A percentile compares a stretch with the other conserved stretches of the same genome.
Evolutionary conservation across 1,140 invertebrate species (phyloP).

Genomic region (Matsumurasca onukii): DNA sequence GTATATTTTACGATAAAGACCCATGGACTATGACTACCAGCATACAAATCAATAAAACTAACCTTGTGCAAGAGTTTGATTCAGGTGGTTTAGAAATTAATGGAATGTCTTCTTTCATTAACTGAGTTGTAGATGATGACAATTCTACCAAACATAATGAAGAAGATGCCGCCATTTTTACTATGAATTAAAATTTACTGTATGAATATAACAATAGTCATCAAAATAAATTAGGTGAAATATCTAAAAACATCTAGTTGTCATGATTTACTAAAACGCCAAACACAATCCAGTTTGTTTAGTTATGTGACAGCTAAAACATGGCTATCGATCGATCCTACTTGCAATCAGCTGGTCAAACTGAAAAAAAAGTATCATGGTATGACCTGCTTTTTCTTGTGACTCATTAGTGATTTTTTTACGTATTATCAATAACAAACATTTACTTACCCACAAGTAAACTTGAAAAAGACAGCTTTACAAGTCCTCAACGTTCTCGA

Average conservation of each 20-base stretch:
- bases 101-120: conserved; percentile 61
- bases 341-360: not conserved
- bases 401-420: not conserved
- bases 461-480: conserved; percentile 13
- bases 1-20: no score
- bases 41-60: conserved; percentile 3
- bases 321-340: not conserved
- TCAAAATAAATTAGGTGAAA: no score
- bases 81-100: conserved; percentile 58
- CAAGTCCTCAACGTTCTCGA: not conserved
- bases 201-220: no score
- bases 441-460: conserved; percentile 12
- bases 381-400: not conserved
- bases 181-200: not conserved
- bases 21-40: no score
- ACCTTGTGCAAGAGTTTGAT: conserved; percentile 53
- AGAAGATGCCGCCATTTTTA: conserved; percentile 36
- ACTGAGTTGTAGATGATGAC: conserved; percentile 43
- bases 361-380: conserved; percentile 2
- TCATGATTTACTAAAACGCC: no score
- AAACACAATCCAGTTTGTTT: no score
- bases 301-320: no score
- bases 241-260: no score
- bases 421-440: no score
- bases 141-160: conserved; percentile 45